These are phyloP conservation scores for Tetramorium parvispinum DNA, from an alignment of 1,140 invertebrate genomes.

Conservation along the genomic window DNA sequence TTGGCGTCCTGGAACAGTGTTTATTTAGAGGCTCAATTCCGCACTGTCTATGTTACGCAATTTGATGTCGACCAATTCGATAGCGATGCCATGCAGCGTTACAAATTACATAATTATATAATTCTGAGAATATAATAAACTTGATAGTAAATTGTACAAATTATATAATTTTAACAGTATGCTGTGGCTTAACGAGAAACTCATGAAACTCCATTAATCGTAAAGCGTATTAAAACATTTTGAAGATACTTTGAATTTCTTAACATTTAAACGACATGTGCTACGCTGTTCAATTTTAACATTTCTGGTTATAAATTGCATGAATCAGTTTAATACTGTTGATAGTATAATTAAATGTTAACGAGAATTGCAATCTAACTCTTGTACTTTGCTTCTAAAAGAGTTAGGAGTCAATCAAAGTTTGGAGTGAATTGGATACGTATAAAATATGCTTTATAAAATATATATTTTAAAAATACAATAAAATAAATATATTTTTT, in stretches of 20 bases:
- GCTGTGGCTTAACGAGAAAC: not conserved
- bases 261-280: not conserved
- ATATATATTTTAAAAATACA: not conserved
- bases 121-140: not conserved
- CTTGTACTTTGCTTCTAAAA: not conserved
- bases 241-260: not conserved
- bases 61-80: not conserved
- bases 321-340: too few relatives aligned
- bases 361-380: not conserved
- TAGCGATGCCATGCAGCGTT: not conserved
- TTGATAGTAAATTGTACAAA: not conserved
- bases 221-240: not conserved
- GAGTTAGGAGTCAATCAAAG: too few relatives aligned
- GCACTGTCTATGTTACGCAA: not conserved
- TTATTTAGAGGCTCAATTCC: conserved; percentile 28
- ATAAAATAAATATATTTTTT: not conserved
- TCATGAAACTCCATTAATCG: not conserved
- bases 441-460: not conserved
- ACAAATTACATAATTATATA: not conserved
- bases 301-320: not conserved
- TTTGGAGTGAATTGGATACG: not conserved
- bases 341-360: too few relatives aligned
- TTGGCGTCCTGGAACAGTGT: conserved; percentile 76
- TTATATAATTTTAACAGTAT: not conserved
- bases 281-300: not conserved